Percentiles rank a stretch among this genome's conserved stretches.
These are phyloP conservation scores for Sarcophaga carnaria DNA, from an alignment of 2,888 invertebrate genomes.

Conservation along the genomic window DNA sequence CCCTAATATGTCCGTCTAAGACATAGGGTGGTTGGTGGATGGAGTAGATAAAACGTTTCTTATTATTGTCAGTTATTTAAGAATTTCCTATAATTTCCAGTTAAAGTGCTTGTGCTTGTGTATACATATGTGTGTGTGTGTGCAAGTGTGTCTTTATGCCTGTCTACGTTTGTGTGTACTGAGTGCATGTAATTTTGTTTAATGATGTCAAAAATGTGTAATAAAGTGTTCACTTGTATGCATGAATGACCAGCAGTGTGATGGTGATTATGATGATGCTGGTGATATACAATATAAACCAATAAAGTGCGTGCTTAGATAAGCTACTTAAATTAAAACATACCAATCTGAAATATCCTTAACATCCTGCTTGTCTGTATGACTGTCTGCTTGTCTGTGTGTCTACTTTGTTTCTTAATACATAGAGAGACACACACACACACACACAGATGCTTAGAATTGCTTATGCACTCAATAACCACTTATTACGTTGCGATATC, in stretches of 20 bases:
- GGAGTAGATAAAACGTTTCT: too few species aligned
- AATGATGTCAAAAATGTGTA: constrained; percentile 28
- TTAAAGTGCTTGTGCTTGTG: too few species aligned
- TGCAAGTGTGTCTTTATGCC: too few species aligned
- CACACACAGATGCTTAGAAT: neutral
- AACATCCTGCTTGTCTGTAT: neutral
- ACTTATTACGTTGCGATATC: neutral
- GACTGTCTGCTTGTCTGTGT: too few species aligned
- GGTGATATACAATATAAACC: constrained; percentile 9
- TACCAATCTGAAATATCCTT: neutral
- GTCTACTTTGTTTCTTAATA: too few species aligned
- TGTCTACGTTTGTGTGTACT: too few species aligned
- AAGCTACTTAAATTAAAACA: constrained; percentile 51
- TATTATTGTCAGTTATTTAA: too few species aligned
- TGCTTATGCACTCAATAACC: neutral
- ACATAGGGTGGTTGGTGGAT: too few species aligned
- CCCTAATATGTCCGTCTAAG: too few species aligned
- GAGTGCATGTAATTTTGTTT: too few species aligned
- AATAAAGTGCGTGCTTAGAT: constrained; percentile 44
- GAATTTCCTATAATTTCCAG: too few species aligned
- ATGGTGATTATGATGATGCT: neutral
- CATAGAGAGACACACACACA: neutral
- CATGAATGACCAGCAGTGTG: constrained; percentile 19
- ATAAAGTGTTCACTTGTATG: constrained; percentile 39
- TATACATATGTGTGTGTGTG: too few species aligned